Evolutionary conservation across 2,888 invertebrate genomes (phyloP), one percentile per base, ranked within the genome.

Genomic region (Hedya salicella): DNA sequence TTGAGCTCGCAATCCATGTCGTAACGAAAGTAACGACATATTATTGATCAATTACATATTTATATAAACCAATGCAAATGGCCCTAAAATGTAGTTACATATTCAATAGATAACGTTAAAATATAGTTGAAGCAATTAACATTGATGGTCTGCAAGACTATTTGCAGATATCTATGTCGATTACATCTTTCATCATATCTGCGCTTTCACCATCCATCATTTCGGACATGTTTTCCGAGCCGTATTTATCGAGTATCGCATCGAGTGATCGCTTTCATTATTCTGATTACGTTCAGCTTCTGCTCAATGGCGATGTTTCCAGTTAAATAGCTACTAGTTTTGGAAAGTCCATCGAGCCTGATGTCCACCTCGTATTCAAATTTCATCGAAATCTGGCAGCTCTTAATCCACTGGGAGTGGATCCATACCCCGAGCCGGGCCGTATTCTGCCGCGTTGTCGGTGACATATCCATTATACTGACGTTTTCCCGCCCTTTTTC

Each of bases 391-490:
- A 84, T 82, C 79, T 80, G 78, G 76, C 73, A 75, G 72, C 75
- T 82, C 79, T 83, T 88, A 87, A 88, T 87, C 87, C 85, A 75
- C 79, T 76, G 84, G 82, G 86, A 87, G 83, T 81, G 80, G 79
- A 80, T 81, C 78, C 80, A 75, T 81, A 80, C 78, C 81, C 82
- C 80, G 80, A 80, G 83, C 84, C 84, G 25, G 83, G 80, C 82
- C 86, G 82, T 82, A 78, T 83, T 85, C 82, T 83, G 79, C 82
- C 83, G 83, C 85, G 83, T 82, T 91, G 89, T 81, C 85, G 85
- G 84, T 91, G 91, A 92, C 91, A 91, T 89, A 90, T 92, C 91
- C 91, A 92, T 91, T 92, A 91, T 86, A 85, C 83, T 86, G 91
- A 88, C 89, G 87, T 87, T 89, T 89, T 87, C 79, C 88, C 90